These are phyloP conservation scores for Micropoecilia bifurca DNA, from an alignment of 2,797 vertebrate genomes.

Conservation along the genomic window DNA sequence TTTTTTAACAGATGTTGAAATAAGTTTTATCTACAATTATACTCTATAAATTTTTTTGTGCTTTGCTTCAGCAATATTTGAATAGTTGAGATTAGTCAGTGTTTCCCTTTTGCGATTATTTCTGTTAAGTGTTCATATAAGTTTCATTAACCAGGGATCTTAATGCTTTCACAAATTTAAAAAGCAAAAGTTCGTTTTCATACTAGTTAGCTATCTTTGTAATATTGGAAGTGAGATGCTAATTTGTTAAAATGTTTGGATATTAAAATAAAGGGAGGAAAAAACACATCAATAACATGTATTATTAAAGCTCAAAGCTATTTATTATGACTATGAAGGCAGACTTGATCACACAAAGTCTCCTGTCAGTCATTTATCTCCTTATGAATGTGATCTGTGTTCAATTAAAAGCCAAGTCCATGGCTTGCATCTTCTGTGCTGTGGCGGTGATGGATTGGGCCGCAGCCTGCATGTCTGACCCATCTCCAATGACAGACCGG, in stretches of 20 bases:
- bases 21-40: too few relatives aligned
- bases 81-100: too few relatives aligned
- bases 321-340: slow-evolving; percentile 51
- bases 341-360: slow-evolving; percentile 40
- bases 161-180: too few relatives aligned
- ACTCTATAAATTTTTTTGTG: too few relatives aligned
- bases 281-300: slow-evolving; percentile 26
- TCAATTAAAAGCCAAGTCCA: slow-evolving; percentile 80
- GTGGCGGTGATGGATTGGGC: slow-evolving; percentile 76
- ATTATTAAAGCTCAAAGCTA: slow-evolving; percentile 49
- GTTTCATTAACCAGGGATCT: too few relatives aligned
- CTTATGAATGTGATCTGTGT: slow-evolving; percentile 73
- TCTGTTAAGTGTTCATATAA: too few relatives aligned
- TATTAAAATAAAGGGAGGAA: slow-evolving; percentile 27
- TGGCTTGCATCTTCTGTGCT: slow-evolving; percentile 49
- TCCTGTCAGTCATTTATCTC: slow-evolving; percentile 63
- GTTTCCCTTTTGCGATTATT: too few relatives aligned
- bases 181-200: too few relatives aligned
- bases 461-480: slow-evolving; percentile 62
- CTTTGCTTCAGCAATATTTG: too few relatives aligned
- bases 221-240: too few relatives aligned
- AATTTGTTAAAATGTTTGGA: slow-evolving; percentile 20
- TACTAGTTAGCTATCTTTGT: too few relatives aligned
- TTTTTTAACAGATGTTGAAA: too few relatives aligned
- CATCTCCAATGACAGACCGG: slow-evolving; percentile 69